Conservation (phyloP, 2,888 invertebrate genomes). For the Acleris laterana region DNA sequence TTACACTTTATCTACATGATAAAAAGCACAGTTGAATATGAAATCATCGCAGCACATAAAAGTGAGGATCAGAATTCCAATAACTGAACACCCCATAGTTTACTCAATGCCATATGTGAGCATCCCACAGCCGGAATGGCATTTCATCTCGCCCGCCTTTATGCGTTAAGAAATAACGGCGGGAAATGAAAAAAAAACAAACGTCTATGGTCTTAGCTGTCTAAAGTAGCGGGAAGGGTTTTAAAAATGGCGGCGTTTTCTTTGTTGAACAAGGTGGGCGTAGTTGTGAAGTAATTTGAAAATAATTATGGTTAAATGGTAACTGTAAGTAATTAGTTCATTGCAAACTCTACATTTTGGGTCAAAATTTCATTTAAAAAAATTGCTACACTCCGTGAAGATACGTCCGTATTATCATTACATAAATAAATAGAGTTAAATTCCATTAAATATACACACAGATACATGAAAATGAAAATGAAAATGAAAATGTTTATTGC, state of each 20-base stretch:
- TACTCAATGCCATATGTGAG: conserved; percentile 6
- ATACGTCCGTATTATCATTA: too few relatives aligned
- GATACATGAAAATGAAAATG: too few relatives aligned
- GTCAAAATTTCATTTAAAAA: too few relatives aligned
- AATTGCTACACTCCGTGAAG: too few relatives aligned
- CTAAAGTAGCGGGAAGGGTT: neutral
- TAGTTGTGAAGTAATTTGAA: too few relatives aligned
- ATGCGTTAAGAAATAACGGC: conserved; percentile 5
- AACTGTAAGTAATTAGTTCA: too few relatives aligned
- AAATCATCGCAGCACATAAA: neutral
- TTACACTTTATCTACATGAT: too few relatives aligned
- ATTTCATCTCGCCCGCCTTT: conserved; percentile 12
- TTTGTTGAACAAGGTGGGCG: neutral
- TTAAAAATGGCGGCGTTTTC: neutral
- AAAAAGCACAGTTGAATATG: neutral
- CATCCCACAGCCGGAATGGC: conserved; percentile 1
- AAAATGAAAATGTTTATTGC: too few relatives aligned
- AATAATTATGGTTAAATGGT: too few relatives aligned
- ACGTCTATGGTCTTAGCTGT: conserved; percentile 3
- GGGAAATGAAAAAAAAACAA: neutral
- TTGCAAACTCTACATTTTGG: too few relatives aligned
- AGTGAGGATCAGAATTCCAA: conserved; percentile 8
- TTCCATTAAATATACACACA: too few relatives aligned
- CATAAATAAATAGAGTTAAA: too few relatives aligned
- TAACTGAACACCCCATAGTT: conserved; percentile 4